Conservation (phyloP, 2,797 vertebrate genomes). For the Macrochelys suwanniensis region DNA sequence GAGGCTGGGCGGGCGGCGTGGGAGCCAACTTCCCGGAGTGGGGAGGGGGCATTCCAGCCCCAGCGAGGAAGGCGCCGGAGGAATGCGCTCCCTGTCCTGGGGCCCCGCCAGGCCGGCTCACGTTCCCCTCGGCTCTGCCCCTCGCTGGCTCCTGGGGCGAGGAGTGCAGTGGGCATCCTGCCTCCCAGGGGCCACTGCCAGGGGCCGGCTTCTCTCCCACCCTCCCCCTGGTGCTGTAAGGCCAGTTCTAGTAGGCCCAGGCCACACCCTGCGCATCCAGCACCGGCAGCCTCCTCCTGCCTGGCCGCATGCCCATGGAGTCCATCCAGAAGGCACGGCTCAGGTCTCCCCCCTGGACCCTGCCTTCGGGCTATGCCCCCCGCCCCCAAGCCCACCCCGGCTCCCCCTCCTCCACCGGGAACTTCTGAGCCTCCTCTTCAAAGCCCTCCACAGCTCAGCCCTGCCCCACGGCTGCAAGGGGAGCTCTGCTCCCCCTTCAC, state of each 20-base stretch:
- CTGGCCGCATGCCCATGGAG: neutral
- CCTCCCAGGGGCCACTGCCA: neutral
- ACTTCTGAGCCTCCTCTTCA: neutral
- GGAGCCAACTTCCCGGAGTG: neutral
- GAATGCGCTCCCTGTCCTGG: neutral
- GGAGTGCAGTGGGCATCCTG: neutral
- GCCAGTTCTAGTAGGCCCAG: neutral
- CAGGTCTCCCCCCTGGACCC: neutral
- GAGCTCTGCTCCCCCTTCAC: neutral
- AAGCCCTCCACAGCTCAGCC: neutral
- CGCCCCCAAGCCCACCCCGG: neutral
- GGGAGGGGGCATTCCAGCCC: neutral
- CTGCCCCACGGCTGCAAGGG: no score
- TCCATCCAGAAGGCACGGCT: neutral
- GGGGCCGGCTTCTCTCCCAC: no score
- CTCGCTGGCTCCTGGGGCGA: neutral
- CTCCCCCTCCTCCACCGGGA: neutral
- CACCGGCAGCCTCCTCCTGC: neutral
- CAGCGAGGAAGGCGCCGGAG: neutral
- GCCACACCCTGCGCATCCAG: neutral
- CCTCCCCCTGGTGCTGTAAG: no score
- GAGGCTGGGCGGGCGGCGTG: neutral
- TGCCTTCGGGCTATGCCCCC: fast-evolving
- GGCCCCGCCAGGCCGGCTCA: neutral
- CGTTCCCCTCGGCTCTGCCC: neutral